Conservation (phyloP, 2,113 vertebrate species). For the Bos indicus region DNA sequence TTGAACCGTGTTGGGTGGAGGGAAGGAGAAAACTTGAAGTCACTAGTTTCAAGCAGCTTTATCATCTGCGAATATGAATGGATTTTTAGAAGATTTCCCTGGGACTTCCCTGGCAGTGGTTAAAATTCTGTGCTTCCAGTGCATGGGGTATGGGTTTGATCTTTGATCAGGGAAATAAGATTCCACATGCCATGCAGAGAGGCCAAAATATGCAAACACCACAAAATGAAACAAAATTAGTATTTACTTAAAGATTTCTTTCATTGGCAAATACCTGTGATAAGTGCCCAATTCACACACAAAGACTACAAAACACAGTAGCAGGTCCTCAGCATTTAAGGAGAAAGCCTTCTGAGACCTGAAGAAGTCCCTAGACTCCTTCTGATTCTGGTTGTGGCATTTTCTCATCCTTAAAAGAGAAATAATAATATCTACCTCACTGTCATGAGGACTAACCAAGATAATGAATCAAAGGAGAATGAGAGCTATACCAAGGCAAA, state of each 20-base stretch:
- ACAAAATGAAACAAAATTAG: neutral
- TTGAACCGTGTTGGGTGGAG: neutral
- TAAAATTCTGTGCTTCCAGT: neutral
- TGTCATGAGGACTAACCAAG: neutral
- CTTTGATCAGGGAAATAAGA: neutral
- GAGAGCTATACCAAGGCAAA: rapidly evolving
- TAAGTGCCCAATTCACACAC: neutral
- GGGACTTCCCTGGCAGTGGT: neutral
- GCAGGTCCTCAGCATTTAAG: neutral
- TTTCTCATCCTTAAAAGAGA: neutral
- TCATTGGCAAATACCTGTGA: neutral
- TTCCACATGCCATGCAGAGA: neutral
- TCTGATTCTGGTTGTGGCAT: neutral
- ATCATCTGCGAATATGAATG: neutral
- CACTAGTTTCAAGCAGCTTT: neutral
- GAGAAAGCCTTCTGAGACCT: neutral
- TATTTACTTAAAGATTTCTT: neutral
- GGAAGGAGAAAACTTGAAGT: neutral
- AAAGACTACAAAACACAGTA: neutral
- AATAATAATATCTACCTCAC: neutral
- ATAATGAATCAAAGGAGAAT: neutral
- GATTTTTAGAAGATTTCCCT: neutral
- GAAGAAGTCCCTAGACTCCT: neutral
- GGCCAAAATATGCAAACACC: neutral
- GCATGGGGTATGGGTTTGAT: neutral